Conservation (phyloP, 2,797 vertebrate species). For the Spatula versicolor region DNA sequence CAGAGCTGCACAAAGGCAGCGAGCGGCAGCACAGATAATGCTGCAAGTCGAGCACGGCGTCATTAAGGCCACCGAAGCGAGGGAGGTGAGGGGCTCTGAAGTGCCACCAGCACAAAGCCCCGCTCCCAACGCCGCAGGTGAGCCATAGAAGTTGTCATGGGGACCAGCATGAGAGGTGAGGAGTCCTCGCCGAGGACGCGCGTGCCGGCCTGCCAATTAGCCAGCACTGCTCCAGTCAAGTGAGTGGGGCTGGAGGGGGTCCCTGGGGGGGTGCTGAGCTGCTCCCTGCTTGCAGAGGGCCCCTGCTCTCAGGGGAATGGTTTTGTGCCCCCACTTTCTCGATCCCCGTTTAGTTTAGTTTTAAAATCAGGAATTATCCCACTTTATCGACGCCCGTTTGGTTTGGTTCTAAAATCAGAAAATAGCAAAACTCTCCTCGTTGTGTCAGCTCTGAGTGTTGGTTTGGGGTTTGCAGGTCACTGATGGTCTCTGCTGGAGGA, state of each 20-base stretch:
- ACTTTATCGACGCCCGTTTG: not conserved
- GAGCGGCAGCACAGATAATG: not conserved
- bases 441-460: not conserved
- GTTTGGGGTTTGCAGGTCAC: not conserved
- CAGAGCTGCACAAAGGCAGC: not conserved
- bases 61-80: not conserved
- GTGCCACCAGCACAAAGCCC: not conserved
- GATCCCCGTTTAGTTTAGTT: not conserved
- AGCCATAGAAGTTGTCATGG: constrained; percentile 62
- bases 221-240: not conserved
- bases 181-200: not conserved
- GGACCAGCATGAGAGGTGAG: constrained; percentile 24
- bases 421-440: not conserved
- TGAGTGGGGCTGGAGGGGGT: not conserved
- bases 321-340: accelerated
- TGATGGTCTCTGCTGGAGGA: not conserved
- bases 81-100: not conserved
- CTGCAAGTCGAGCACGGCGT: not conserved
- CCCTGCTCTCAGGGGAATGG: not conserved
- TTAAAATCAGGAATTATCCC: not conserved
- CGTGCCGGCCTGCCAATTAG: constrained; percentile 14
- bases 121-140: not conserved
- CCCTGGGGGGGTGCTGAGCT: not conserved
- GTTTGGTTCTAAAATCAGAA: not conserved
- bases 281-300: not conserved